Base-by-base conservation (phyloP, 2,888 invertebrate species). In the Elegia similella region DNA sequence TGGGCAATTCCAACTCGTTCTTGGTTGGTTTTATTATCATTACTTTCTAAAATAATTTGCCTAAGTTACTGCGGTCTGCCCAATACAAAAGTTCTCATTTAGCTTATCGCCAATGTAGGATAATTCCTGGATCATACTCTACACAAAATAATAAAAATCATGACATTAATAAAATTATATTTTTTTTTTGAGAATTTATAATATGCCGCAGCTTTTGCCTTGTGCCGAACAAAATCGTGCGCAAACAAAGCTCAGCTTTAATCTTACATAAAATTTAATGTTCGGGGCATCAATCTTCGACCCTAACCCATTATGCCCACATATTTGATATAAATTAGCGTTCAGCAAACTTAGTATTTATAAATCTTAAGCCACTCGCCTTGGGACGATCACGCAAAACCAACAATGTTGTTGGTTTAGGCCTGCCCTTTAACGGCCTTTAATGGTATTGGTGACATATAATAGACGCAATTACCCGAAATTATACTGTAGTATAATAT, bases 381-480 rank as follows among this genome's bases (percentile, higher is more conserved):
- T 47, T 43, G 46, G 46, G 56, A 43, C 52, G 50, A 58, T 52
- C 48, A 46, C 58, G 55, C 46, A 59, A 48, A 56, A 57, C 55
- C 55, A 62, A 60, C 59, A 59, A 30, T 29, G 6, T 10, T 63
- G 65, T 65, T 63, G 42, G 56, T 56, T 61, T 65, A 65, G 65
- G 65, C 34, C 54, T 17, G 54, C 48, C 44, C 52, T 55, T 23
- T 57, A 55, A 62, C 53, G 52, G 53, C 42, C 52, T 48, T 54
- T 59, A 61, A 63, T 65, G 61, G 65, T 59, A 63, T 63, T 47
- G 58, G 61, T 57, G 61, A 61, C 57, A 55, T 44, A 57, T 64
- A 59, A 62, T 62, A 57, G 50, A 29, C 30, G 53, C 50, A 52
- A 64, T 64, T 62, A 64, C 50, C 13, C 42, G 47, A 57, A 62